These are phyloP conservation scores for Dicentrarchus labrax DNA, from an alignment of 2,113 vertebrate species.

Conservation along the genomic window DNA sequence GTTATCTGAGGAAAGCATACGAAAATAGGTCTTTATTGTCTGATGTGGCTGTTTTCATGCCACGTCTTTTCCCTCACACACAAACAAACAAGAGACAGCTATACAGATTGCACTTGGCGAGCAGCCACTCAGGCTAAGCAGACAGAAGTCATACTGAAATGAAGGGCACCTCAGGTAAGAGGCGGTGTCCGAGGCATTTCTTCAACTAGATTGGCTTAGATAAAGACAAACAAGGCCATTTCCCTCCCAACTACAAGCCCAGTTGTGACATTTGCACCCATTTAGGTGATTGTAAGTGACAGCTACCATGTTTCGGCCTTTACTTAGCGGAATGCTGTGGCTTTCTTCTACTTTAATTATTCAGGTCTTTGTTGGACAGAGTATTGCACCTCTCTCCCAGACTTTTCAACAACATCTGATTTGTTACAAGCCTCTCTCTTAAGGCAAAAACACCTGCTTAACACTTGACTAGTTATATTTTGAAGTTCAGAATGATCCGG, in stretches of 20 bases:
- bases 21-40: slow-evolving; percentile 68
- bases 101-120: slow-evolving; percentile 72
- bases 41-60: slow-evolving; percentile 50
- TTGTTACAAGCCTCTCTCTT: slow-evolving; percentile 59
- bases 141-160: slow-evolving; percentile 57
- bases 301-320: slow-evolving; percentile 75
- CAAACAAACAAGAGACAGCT: slow-evolving; percentile 69
- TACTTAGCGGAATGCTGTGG: slow-evolving; percentile 58
- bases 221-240: slow-evolving; percentile 61
- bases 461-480: slow-evolving; percentile 55
- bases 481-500: slow-evolving; percentile 41
- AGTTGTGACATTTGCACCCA: slow-evolving; percentile 76
- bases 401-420: slow-evolving; percentile 69
- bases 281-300: slow-evolving; percentile 78
- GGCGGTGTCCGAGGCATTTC: slow-evolving; percentile 54
- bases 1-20: slow-evolving; percentile 61
- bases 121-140: slow-evolving; percentile 62
- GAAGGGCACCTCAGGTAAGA: slow-evolving; percentile 73
- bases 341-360: slow-evolving; percentile 74
- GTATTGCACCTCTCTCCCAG: slow-evolving; percentile 70
- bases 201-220: slow-evolving; percentile 48
- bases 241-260: slow-evolving; percentile 54
- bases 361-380: slow-evolving; percentile 72
- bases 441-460: slow-evolving; percentile 34
- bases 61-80: slow-evolving; percentile 59